phyloP scores from a whole-genome alignment of 1,140 invertebrate species.

The Adoxophyes honmai region DNA sequence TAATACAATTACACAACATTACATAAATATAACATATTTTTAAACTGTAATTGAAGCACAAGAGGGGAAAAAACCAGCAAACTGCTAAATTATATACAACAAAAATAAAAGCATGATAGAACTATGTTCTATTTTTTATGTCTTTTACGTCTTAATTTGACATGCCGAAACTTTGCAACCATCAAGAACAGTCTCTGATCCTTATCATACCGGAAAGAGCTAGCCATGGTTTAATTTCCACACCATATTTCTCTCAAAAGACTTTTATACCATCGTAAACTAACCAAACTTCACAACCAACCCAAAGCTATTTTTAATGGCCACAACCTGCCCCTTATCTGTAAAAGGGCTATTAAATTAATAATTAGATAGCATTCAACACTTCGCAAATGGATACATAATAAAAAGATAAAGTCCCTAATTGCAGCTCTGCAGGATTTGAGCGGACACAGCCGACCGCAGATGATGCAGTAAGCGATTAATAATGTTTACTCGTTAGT shows the following conservation, averaged over 20 bases:
- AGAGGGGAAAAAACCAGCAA: no score
- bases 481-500: no score
- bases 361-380: constrained; percentile 16
- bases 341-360: constrained; percentile 15
- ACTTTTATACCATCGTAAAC: constrained; percentile 5
- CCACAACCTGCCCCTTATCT: constrained; percentile 9
- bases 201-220: no score
- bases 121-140: no score
- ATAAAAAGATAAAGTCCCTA: constrained; percentile 13
- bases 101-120: no score
- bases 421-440: constrained; percentile 10
- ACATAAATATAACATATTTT: no score
- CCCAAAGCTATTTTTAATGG: constrained; percentile 10
- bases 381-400: constrained; percentile 16
- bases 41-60: no score
- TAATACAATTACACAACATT: no score
- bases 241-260: not conserved
- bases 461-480: not conserved
- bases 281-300: not conserved
- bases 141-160: no score
- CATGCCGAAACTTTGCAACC: no score
- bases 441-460: not conserved
- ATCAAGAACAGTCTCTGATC: no score
- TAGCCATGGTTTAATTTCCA: not conserved
- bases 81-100: no score